Evolutionary conservation across 2,888 invertebrate species (phyloP).

Genomic region (Leuctra nigra): DNA sequence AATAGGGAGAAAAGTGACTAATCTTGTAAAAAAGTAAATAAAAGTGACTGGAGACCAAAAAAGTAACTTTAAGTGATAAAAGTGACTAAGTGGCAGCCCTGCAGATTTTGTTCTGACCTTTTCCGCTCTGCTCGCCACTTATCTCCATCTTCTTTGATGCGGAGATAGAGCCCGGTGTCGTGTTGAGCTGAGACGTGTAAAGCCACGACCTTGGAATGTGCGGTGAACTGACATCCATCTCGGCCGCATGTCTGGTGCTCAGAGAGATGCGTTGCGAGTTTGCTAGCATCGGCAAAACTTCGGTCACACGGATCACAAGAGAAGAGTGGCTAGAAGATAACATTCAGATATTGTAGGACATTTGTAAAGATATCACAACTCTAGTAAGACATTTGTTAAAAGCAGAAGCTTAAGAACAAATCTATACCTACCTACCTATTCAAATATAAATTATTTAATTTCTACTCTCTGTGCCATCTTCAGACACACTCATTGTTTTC

Average conservation of each 20-base stretch:
- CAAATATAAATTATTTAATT: too few species aligned
- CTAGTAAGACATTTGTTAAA: too few species aligned
- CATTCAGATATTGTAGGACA: too few species aligned
- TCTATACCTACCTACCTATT: too few species aligned
- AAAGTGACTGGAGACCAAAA: too few species aligned
- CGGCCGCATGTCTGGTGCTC: constrained; percentile 74
- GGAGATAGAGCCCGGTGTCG: constrained; percentile 71
- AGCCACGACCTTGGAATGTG: constrained; percentile 70
- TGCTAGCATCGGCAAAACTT: constrained; percentile 53
- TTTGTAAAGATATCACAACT: too few species aligned
- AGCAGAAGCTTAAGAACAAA: too few species aligned
- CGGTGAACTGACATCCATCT: constrained; percentile 73
- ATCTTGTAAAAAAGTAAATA: background rate
- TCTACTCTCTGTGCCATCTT: too few species aligned
- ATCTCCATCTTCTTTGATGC: constrained; percentile 69
- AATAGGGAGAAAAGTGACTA: background rate
- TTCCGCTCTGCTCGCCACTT: constrained; percentile 81
- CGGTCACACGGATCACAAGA: constrained; percentile 80
- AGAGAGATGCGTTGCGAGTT: constrained; percentile 58
- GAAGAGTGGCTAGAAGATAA: constrained; percentile 38
- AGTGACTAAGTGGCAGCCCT: background rate
- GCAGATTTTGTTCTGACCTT: constrained; percentile 40
- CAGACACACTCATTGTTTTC: too few species aligned
- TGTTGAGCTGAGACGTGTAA: constrained; percentile 81
- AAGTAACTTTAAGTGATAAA: too few species aligned